Evolutionary conservation across 2,113 vertebrate species (phyloP), one percentile per base, ranked within the genome.

Genomic region (Psittacus erithacus): DNA sequence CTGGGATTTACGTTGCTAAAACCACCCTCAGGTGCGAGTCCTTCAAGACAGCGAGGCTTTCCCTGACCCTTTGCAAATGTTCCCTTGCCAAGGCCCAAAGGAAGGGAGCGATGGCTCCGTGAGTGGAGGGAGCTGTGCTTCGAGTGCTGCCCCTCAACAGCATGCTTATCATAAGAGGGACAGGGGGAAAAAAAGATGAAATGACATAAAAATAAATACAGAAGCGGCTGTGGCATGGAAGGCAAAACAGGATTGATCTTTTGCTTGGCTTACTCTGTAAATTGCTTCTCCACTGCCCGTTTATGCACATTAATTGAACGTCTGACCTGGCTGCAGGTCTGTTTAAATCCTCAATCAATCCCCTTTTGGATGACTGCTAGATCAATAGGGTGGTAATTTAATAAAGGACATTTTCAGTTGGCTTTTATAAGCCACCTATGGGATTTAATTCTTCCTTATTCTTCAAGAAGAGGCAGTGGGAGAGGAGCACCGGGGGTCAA

Each of bases 291-390:
- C 76, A 39, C 92, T 96, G 96, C 85, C 95, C 79, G 2, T 95
- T 97, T 97, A 90, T 91, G 95, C 92, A 86, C 93, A 88, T 95
- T 97, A 97, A 97, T 95, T 92, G 95, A 93, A 74, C 28, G 81
- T 74, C 92, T 96, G 96, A 95, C 97, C 95, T 29, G 23, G 91
- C 88, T 70, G 53, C 3, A 0, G 1, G 20, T 88, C 93, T 97
- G 96, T 92, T 97, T 97, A 97, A 97, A 93, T 80, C 93, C 93
- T 90, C 96, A 94, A 91, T 97, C 96, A 96, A 96, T 93, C 94
- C 75, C 59, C 90, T 78, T 89, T 82, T 13, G 39, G 86, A 92
- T 78, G 73, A 70, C 90, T 90, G 86, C 10, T 69, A 57, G 93
- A 97, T 97, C 96, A 95, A 96, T 97, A 94, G 84, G 69, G 85